Conservation (phyloP, 2,113 vertebrate genomes). For the Embiotoca jacksoni region DNA sequence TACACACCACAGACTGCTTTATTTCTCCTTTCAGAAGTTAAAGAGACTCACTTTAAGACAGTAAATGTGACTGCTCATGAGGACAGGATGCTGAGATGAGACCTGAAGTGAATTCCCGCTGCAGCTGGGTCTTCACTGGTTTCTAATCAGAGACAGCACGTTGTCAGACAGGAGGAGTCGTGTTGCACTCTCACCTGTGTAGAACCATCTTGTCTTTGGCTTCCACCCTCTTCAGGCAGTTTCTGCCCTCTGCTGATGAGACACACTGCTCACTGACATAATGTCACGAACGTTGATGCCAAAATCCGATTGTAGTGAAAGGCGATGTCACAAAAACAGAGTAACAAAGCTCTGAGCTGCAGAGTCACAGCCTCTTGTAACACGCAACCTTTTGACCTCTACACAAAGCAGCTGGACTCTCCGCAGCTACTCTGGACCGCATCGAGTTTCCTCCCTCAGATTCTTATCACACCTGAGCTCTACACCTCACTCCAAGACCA, state of each 20-base stretch:
- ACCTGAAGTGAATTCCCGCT: too few species aligned
- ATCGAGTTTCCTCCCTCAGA: slow-evolving; percentile 64
- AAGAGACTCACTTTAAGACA: too few species aligned
- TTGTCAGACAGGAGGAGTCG: too few species aligned
- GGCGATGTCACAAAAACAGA: not conserved
- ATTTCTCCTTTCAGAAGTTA: too few species aligned
- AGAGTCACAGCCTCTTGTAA: slow-evolving; percentile 50
- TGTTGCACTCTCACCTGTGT: not conserved
- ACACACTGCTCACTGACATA: not conserved
- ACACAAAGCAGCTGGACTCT: slow-evolving; percentile 42
- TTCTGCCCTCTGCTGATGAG: not conserved
- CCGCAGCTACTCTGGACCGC: slow-evolving; percentile 41
- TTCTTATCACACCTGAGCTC: slow-evolving; percentile 54
- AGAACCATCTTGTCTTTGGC: too few species aligned
- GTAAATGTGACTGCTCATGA: too few species aligned
- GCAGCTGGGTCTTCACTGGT: too few species aligned
- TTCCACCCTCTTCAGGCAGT: not conserved
- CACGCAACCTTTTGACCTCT: slow-evolving; percentile 43
- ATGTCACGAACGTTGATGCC: slow-evolving; percentile 9
- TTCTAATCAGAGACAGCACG: too few species aligned
- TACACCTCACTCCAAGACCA: slow-evolving; percentile 26
- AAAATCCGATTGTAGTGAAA: not conserved
- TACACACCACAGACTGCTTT: too few species aligned
- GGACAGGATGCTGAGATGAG: too few species aligned
- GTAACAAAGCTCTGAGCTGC: not conserved